Evolutionary conservation across 2,888 invertebrate species (phyloP).

Genomic region (Amiota mariae): DNA sequence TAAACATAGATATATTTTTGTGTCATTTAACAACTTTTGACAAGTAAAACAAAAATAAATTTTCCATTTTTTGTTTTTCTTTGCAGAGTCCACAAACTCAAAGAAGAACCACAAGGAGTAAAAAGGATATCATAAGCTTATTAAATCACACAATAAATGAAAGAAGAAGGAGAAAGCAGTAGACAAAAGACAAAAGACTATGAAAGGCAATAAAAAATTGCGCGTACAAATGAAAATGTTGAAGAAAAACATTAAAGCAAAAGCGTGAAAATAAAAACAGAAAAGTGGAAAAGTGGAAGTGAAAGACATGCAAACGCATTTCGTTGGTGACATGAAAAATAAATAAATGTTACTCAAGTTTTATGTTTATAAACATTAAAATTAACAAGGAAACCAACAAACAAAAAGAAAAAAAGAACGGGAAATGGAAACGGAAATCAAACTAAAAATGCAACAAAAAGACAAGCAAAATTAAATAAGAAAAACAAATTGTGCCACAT

Average conservation of each 20-base stretch:
- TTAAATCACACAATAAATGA: background rate
- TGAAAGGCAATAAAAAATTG: too few species aligned
- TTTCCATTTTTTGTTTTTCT: background rate
- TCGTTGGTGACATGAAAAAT: conserved; percentile 30
- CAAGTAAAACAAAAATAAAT: conserved; percentile 12
- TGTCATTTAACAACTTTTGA: background rate
- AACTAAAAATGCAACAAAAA: conserved; percentile 18
- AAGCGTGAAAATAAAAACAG: conserved; percentile 3
- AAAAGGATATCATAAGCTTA: conserved; percentile 3
- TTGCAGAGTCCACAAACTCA: background rate
- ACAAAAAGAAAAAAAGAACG: conserved; percentile 55
- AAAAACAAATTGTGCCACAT: conserved; percentile 10
- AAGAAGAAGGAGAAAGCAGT: background rate
- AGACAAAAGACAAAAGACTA: conserved; percentile 50
- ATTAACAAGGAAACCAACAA: too few species aligned
- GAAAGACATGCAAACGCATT: conserved; percentile 2
- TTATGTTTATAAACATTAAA: conserved; percentile 57
- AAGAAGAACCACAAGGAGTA: background rate
- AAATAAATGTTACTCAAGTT: conserved; percentile 50
- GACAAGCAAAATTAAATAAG: conserved; percentile 9
- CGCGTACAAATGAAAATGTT: conserved; percentile 59
- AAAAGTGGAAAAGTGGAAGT: background rate
- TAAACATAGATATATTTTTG: background rate
- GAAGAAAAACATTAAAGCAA: conserved; percentile 58
- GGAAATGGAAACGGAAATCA: conserved; percentile 43